Evolutionary conservation across 2,888 invertebrate species (phyloP).

Genomic region (Tetheella fluctuosa): DNA sequence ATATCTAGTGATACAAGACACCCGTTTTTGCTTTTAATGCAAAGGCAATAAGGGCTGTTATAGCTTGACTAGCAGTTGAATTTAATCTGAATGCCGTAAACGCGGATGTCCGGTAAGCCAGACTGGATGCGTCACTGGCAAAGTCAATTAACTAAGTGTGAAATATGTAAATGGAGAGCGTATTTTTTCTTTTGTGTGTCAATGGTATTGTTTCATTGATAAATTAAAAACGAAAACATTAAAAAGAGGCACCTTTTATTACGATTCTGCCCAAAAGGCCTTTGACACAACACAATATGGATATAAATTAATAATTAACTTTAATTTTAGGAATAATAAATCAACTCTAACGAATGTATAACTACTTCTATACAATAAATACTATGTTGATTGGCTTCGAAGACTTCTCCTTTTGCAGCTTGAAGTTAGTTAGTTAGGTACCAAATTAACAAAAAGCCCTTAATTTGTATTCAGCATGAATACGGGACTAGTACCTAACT

Average conservation of each 20-base stretch:
- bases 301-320: no score
- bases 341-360: no score
- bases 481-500: constrained; percentile 13
- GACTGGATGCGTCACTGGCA: constrained; percentile 43
- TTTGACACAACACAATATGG: background rate
- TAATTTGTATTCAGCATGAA: constrained; percentile 24
- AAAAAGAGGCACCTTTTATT: background rate
- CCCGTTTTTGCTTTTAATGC: constrained; percentile 17
- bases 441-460: constrained; percentile 19
- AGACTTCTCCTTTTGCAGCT: background rate
- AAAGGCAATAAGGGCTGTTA: constrained; percentile 11
- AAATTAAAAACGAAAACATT: background rate
- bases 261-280: background rate
- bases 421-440: background rate
- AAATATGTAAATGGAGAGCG: constrained; percentile 63
- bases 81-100: constrained; percentile 27
- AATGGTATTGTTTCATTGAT: constrained; percentile 6
- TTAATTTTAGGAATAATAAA: background rate
- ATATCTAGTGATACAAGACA: constrained; percentile 24
- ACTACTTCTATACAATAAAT: background rate
- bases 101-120: constrained; percentile 31
- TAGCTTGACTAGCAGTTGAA: constrained; percentile 19
- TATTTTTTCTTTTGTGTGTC: constrained; percentile 25
- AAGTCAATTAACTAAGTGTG: constrained; percentile 67
- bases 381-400: background rate